Base-by-base conservation (phyloP, 2,113 vertebrate genomes). In the Vidua chalybeata region DNA sequence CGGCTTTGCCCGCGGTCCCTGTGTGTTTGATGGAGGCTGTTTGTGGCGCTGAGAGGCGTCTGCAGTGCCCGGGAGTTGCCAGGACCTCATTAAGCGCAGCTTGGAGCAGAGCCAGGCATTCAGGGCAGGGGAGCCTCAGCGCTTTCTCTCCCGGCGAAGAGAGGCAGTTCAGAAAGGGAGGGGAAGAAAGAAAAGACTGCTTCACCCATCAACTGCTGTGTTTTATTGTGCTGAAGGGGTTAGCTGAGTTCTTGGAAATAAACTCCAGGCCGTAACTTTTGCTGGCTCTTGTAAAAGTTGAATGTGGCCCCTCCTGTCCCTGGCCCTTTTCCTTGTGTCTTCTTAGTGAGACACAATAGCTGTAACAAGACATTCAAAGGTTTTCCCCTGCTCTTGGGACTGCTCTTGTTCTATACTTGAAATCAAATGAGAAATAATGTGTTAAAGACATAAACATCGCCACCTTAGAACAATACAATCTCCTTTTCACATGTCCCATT, bases 51-150 rank as follows among this genome's bases (percentile, higher is more conserved):
- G 28, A 20, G 72, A 48, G 68, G 87, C 69, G 67, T 10, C 90
- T 74, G 88, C 91, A 84, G 89, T 58, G 72, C 93, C 52, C 39
- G 63, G 61, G 88, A 75, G 45, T 98, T 98, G 96, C 92, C 92
- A 79, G 80, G 73, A 67, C 58, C 96, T 97, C 86, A 54, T 95
- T 95, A 93, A 94, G 89, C 18, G 67, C 80, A 43, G 84, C 78
- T 54, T 97, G 97, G 94, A 80, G 48, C 72, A 3, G 15, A 26
- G 97, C 96, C 96, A 97, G 94, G 72, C 81, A 35, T 54, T 95
- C 30, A 74, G 77, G 84, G 91, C 62, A 27, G 56, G 24, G 74
- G 74, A 92, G 90, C 77, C 85, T 10, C 39, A 4, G 89, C 31
- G 3, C 35, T 79, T 93, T 78, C 81, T 84, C 83, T 95, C 71